A percentile compares a stretch with the other conserved stretches of the same genome.
These are phyloP conservation scores for Gastrophysa polygoni DNA, from an alignment of 2,888 invertebrate species.

Conservation along the genomic window DNA sequence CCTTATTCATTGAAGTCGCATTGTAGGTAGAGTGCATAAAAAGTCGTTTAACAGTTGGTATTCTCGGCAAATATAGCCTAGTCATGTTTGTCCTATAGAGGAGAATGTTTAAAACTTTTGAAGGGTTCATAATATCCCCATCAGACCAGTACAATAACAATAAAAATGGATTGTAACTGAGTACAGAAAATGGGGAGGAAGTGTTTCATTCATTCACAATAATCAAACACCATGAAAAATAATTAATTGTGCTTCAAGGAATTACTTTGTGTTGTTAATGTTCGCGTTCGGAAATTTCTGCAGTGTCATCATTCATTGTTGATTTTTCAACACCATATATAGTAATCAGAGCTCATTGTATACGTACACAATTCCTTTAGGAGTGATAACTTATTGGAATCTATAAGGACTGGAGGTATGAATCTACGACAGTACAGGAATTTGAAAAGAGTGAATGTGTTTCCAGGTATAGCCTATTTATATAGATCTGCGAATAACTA, in stretches of 20 bases:
- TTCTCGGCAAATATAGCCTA: slow-evolving; percentile 33
- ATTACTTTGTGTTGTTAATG: slow-evolving; percentile 47
- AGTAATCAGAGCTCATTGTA: background rate
- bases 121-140: slow-evolving; percentile 52
- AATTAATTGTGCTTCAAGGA: slow-evolving; percentile 58
- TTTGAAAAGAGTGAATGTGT: too few species aligned
- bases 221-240: slow-evolving; percentile 59
- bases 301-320: slow-evolving; percentile 35
- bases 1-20: background rate
- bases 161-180: slow-evolving; percentile 44
- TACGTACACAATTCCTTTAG: background rate
- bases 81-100: slow-evolving; percentile 39
- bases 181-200: slow-evolving; percentile 48
- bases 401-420: background rate
- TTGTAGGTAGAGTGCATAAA: slow-evolving; percentile 21
- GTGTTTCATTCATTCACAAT: slow-evolving; percentile 50
- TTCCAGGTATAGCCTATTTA: too few species aligned
- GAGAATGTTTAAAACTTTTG: slow-evolving; percentile 46
- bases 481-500: too few species aligned
- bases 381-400: background rate
- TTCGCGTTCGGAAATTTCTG: slow-evolving; percentile 33
- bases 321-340: slow-evolving; percentile 35
- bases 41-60: slow-evolving; percentile 34
- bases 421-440: too few species aligned
- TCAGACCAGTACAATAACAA: slow-evolving; percentile 37